These are phyloP conservation scores for Anastrepha ludens DNA, from an alignment of 1,140 invertebrate species.

Conservation along the genomic window DNA sequence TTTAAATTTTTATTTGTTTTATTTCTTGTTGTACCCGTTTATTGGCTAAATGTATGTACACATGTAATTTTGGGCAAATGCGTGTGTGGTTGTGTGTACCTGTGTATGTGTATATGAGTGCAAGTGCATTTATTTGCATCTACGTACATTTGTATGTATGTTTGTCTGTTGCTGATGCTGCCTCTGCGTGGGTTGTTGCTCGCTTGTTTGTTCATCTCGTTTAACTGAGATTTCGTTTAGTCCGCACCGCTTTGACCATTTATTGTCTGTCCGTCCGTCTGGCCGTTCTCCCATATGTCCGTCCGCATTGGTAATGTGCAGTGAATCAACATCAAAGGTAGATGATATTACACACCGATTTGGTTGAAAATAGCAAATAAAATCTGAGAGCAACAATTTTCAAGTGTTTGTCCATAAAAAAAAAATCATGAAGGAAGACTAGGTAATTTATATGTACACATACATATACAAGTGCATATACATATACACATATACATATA, in stretches of 20 bases:
- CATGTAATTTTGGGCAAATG: background rate
- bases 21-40: background rate
- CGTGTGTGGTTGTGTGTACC: background rate
- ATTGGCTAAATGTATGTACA: slow-evolving; percentile 8
- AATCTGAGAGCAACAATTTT: background rate
- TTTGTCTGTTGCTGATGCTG: background rate
- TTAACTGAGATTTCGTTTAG: slow-evolving; percentile 42
- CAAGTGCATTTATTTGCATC: background rate
- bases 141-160: background rate
- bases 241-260: slow-evolving; percentile 9
- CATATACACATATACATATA: no score
- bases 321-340: slow-evolving; percentile 23
- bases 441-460: no score
- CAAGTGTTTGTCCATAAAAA: background rate
- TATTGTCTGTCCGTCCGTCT: background rate
- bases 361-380: slow-evolving; percentile 10
- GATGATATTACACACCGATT: slow-evolving; percentile 26
- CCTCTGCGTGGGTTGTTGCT: slow-evolving; percentile 2
- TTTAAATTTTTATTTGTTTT: background rate
- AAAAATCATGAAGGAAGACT: no score
- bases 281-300: background rate
- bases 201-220: slow-evolving; percentile 41
- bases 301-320: background rate
- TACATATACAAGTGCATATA: no score
- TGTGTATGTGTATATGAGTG: background rate